phyloP scores from a whole-genome alignment of 2,113 vertebrate species.

The Oryzias melastigma region DNA sequence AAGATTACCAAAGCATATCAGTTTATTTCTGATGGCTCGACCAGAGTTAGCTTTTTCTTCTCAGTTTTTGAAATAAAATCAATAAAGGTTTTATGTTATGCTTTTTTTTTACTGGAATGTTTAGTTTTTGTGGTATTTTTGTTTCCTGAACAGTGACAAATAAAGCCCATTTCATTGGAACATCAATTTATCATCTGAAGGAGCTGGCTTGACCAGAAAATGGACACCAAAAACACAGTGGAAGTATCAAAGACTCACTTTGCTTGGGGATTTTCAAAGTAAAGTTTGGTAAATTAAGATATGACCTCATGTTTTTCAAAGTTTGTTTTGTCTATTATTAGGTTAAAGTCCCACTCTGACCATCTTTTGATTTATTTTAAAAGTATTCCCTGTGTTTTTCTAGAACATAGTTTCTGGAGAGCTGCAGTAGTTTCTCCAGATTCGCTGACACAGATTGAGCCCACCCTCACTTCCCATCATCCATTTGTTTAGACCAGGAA shows the following conservation, averaged over 20 bases:
- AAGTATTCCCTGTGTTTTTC: no score
- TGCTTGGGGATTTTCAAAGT: slow-evolving; percentile 28
- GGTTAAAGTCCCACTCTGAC: no score
- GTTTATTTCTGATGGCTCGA: slow-evolving; percentile 47
- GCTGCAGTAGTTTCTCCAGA: no score
- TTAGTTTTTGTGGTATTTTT: slow-evolving; percentile 81
- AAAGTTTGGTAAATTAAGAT: slow-evolving; percentile 60
- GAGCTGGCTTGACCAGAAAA: slow-evolving; percentile 53
- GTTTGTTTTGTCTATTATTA: no score
- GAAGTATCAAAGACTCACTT: slow-evolving; percentile 73
- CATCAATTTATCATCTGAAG: slow-evolving; percentile 81
- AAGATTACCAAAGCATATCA: slow-evolving; percentile 58
- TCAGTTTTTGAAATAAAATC: slow-evolving; percentile 66
- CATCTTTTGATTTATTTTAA: no score
- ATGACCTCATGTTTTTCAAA: slow-evolving; percentile 40
- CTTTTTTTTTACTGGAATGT: slow-evolving; percentile 70
- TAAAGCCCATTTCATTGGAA: slow-evolving; percentile 80
- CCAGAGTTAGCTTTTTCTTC: slow-evolving; percentile 44
- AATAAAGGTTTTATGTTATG: slow-evolving; percentile 72
- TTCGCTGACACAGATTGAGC: no score
- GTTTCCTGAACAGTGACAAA: slow-evolving; percentile 76
- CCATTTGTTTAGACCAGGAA: no score
- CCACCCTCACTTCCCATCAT: no score
- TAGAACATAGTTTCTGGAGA: no score
- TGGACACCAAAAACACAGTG: slow-evolving; percentile 39